Conservation (phyloP, 2,113 vertebrate species). For the Callopanchax toddi region DNA sequence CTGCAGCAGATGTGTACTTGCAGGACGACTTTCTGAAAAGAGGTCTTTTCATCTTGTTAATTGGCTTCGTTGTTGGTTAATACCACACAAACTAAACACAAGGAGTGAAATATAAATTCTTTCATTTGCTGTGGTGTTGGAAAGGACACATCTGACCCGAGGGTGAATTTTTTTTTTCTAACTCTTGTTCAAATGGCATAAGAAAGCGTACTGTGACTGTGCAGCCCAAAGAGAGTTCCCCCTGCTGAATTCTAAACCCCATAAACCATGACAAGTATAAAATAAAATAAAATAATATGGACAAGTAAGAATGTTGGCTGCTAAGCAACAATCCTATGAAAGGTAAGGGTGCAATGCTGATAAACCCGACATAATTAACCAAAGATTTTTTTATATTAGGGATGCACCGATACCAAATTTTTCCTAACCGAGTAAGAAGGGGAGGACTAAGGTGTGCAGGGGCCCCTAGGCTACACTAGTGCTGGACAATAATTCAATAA, state of each 20-base stretch:
- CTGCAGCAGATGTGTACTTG: not conserved
- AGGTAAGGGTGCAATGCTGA: not conserved
- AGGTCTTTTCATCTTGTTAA: not conserved
- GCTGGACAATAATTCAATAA: no score
- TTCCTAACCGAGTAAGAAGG: no score
- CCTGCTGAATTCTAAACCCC: not conserved
- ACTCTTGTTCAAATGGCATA: not conserved
- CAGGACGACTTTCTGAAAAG: not conserved
- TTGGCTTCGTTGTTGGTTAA: not conserved
- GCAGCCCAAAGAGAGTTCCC: not conserved
- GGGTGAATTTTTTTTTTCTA: not conserved
- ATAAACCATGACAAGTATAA: not conserved
- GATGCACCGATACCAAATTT: no score
- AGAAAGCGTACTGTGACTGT: not conserved
- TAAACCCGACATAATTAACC: no score
- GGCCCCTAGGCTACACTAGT: no score
- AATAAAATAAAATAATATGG: not conserved
- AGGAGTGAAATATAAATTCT: not conserved
- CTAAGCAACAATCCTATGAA: not conserved
- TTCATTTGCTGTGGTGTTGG: not conserved
- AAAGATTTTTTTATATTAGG: no score
- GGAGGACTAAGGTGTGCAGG: no score
- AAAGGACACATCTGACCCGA: not conserved
- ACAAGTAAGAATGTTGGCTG: not conserved
- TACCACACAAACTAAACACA: not conserved